Evolutionary conservation across 2,113 vertebrate genomes (phyloP).

Genomic region (Spermophilus dauricus): DNA sequence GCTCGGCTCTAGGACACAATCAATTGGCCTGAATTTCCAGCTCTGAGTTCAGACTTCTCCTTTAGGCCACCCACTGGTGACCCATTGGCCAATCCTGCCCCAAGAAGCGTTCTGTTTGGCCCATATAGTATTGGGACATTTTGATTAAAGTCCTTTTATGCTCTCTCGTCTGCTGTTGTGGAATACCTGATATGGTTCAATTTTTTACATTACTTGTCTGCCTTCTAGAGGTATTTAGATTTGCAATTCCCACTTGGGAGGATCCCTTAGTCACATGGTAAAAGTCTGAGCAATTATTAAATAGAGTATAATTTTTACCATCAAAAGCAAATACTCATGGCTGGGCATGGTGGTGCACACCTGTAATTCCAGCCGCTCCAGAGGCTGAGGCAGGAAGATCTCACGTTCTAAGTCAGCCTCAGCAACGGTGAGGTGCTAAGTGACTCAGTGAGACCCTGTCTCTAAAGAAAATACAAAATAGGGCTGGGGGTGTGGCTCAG

Average conservation of each 20-base stretch:
- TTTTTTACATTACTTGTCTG: not conserved
- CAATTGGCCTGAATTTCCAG: not conserved
- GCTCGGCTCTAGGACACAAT: not conserved
- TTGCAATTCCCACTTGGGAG: not conserved
- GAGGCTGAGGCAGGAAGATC: too few species aligned
- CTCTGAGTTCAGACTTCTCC: not conserved
- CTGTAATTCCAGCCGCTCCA: too few species aligned
- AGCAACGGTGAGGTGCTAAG: too few species aligned
- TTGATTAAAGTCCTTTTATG: not conserved
- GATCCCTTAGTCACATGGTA: not conserved
- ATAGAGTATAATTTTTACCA: not conserved
- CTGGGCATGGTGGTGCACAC: too few species aligned
- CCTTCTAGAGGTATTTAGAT: not conserved
- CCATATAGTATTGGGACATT: not conserved
- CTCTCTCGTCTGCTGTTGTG: not conserved
- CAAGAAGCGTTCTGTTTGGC: not conserved
- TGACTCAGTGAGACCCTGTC: too few species aligned
- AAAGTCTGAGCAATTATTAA: not conserved
- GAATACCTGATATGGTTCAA: not conserved
- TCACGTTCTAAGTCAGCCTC: too few species aligned
- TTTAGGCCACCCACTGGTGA: not conserved
- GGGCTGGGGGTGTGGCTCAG: too few species aligned
- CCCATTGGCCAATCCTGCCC: not conserved
- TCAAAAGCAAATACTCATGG: not conserved
- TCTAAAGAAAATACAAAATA: too few species aligned